Evolutionary conservation across 2,888 invertebrate genomes (phyloP), one percentile per base, ranked within the genome.

Genomic region (Scaptomyza caliginosa): DNA sequence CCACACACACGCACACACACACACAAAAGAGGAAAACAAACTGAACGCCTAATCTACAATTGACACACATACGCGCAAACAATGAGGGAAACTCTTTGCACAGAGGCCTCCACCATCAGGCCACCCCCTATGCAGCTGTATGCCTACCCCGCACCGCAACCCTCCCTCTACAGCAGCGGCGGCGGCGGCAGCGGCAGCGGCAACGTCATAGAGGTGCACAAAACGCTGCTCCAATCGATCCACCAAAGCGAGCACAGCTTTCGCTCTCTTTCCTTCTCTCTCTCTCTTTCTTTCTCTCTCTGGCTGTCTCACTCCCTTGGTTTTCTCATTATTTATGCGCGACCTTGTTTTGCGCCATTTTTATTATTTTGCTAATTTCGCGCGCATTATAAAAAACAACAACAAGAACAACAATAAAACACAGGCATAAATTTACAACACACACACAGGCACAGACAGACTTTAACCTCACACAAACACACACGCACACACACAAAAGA

Each of bases 331-430:
- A 81, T 81, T 81, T 86, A 81, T 86, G 81, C 85, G 82, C 81
- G 81, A 81, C 81, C 81, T 81, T 81, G 87, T 81, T 81, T 81
- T 81, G 79, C 85, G 87, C 85, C 87, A 86, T 86, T 81, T 81
- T 86, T 81, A 86, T 81, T 81, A 85, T 81, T 81, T 81, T 85
- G 85, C 81, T 81, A 81, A 81, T 81, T 81, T 81, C 60, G 81
- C 68, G 76, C 79, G 87, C 82, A 75, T 86, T 81, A 86, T 66
- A 74, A 81, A 81, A 81, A 28, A n/a, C 42, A 38, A 59, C 34
- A 58, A 56, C 3, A 26, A 26, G 17, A 28, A 23, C 45, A 58
- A 59, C 42, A 55, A 51, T 34, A 16, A 48, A 36, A 72, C 34
- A 63, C 42, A 54, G 36, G 70, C 54, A 63, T 63, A 56, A 55